phyloP scores from a whole-genome alignment of 1,140 invertebrate genomes.

The Cydia splendana region DNA sequence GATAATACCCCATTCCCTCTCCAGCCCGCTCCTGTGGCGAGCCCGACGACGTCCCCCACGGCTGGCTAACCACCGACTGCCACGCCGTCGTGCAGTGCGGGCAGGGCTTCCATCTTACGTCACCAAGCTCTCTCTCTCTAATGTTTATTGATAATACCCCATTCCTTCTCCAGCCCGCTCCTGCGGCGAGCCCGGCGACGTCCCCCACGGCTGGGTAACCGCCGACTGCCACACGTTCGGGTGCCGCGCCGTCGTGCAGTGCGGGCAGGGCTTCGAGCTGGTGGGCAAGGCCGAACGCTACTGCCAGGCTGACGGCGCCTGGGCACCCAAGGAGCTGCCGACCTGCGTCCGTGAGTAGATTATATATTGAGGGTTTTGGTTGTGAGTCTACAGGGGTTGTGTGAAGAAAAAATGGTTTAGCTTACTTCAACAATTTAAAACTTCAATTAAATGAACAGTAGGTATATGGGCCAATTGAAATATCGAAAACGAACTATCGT shows the following conservation, averaged over 20 bases:
- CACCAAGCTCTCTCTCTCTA: slow-evolving; percentile 6
- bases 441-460: too few relatives aligned
- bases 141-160: background rate
- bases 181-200: slow-evolving; percentile 92
- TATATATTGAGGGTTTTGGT: slow-evolving; percentile 45
- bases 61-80: slow-evolving; percentile 94
- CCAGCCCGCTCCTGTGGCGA: slow-evolving; percentile 91
- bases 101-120: too few relatives aligned
- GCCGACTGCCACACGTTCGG: slow-evolving; percentile 96
- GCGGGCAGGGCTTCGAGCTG: slow-evolving; percentile 95
- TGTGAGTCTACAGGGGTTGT: slow-evolving; percentile 54
- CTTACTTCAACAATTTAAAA: too few relatives aligned
- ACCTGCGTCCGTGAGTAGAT: slow-evolving; percentile 90
- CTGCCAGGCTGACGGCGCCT: slow-evolving; percentile 92
- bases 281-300: slow-evolving; percentile 90
- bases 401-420: background rate
- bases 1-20: background rate
- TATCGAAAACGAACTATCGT: too few relatives aligned
- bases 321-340: slow-evolving; percentile 94
- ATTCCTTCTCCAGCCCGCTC: slow-evolving; percentile 83
- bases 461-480: background rate
- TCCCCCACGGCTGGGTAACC: slow-evolving; percentile 94
- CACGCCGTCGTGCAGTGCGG: too few relatives aligned
- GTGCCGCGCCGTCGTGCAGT: slow-evolving; percentile 94
- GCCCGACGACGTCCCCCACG: slow-evolving; percentile 93